Conservation (phyloP, 1,140 invertebrate genomes). For the Drosophila pallidifrons region DNA sequence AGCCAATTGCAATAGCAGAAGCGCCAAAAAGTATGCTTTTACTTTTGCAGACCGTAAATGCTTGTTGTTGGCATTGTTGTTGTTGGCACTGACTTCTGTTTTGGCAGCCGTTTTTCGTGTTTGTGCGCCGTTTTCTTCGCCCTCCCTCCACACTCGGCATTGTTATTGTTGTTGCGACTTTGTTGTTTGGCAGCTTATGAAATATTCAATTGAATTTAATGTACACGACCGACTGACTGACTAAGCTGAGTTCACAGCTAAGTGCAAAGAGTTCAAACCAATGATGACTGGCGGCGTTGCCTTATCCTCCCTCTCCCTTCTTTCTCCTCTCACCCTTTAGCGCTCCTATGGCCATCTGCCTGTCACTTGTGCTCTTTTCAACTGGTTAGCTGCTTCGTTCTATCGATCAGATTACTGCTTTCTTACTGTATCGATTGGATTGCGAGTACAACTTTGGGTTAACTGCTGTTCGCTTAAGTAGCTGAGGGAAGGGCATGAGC, state of each 20-base stretch:
- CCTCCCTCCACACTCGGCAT: conserved; percentile 10
- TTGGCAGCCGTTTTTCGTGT: conserved; percentile 59
- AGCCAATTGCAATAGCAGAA: conserved; percentile 46
- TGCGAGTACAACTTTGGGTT: not conserved
- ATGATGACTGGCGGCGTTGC: conserved; percentile 19
- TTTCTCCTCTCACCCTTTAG: not conserved
- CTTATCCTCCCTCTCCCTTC: not conserved
- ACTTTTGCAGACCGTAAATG: conserved; percentile 52
- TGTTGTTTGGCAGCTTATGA: conserved; percentile 65
- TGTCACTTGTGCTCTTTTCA: conserved; percentile 26
- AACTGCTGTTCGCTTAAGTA: not conserved
- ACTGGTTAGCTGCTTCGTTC: not conserved
- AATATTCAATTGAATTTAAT: conserved; percentile 75
- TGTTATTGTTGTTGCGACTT: conserved; percentile 45
- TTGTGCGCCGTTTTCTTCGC: conserved; percentile 36
- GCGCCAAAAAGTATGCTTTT: conserved; percentile 59
- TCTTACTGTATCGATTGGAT: not conserved
- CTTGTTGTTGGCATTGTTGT: conserved; percentile 2
- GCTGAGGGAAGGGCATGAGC: not conserved
- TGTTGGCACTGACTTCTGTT: conserved; percentile 41
- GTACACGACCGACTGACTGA: conserved; percentile 67
- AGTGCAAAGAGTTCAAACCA: conserved; percentile 49
- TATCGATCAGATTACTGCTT: conserved; percentile 6
- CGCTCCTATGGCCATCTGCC: not conserved
- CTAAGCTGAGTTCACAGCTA: conserved; percentile 53